These are phyloP conservation scores for Alca torda DNA, from an alignment of 2,797 vertebrate genomes.

Conservation along the genomic window DNA sequence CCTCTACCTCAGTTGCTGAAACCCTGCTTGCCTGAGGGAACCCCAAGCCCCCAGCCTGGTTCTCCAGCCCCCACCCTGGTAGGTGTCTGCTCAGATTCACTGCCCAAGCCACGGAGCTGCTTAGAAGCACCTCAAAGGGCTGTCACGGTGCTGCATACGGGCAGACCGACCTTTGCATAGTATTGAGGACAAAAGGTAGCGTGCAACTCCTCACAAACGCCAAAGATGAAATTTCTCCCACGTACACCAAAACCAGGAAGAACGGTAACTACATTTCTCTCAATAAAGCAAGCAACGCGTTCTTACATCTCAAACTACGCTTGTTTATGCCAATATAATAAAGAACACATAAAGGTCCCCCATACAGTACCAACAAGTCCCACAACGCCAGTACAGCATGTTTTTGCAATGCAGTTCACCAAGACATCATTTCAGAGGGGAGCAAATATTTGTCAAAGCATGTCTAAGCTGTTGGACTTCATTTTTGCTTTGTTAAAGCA, in stretches of 20 bases:
- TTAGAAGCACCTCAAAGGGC: background rate
- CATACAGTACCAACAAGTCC: background rate
- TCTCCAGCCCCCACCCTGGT: background rate
- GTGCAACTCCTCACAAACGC: background rate
- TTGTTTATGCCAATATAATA: background rate
- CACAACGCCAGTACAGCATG: background rate
- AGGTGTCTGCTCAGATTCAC: background rate
- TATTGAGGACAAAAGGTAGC: rapidly evolving
- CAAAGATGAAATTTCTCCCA: background rate
- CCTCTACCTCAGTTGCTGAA: background rate
- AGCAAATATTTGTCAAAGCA: background rate
- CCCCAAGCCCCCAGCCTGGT: background rate
- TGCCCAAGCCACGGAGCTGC: background rate
- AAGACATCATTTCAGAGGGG: background rate
- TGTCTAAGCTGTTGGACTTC: background rate
- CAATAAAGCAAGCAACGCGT: background rate
- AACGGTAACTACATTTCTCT: background rate
- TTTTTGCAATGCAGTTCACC: background rate
- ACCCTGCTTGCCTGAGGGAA: background rate
- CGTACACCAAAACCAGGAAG: background rate
- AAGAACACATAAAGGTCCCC: background rate
- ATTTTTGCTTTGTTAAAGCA: background rate
- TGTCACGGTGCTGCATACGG: background rate
- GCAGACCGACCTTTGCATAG: background rate
- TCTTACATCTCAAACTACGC: background rate